Conservation (phyloP, 2,888 invertebrate genomes). For the Pristionchus japonicus region DNA sequence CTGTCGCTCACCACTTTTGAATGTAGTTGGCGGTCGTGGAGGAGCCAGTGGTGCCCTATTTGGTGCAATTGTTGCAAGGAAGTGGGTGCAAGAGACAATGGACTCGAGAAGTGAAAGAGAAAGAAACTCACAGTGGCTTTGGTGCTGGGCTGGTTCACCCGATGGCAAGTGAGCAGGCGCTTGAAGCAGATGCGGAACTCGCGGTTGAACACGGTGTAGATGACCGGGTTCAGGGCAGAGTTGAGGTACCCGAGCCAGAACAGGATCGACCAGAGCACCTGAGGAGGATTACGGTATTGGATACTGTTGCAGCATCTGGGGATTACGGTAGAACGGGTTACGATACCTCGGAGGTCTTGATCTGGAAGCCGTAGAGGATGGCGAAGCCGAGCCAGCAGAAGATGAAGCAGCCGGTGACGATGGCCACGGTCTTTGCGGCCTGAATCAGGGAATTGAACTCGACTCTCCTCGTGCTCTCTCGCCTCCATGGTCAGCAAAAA, state of each 20-base stretch:
- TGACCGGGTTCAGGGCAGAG: slow-evolving; percentile 89
- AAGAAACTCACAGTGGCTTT: slow-evolving; percentile 49
- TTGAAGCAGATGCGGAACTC: slow-evolving; percentile 74
- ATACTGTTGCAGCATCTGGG: not conserved
- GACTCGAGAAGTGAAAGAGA: not conserved
- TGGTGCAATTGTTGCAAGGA: not conserved
- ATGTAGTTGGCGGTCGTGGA: not conserved
- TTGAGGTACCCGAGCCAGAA: slow-evolving; percentile 99
- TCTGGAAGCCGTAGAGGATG: slow-evolving; percentile 79
- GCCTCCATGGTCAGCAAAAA: no score
- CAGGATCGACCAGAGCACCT: slow-evolving; percentile 82
- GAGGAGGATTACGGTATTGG: slow-evolving; percentile 74
- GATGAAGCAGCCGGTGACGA: slow-evolving; percentile 96
- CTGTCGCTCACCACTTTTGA: not conserved
- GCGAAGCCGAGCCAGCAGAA: slow-evolving; percentile 95
- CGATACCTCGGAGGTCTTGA: slow-evolving; percentile 55
- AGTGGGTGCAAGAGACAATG: no score
- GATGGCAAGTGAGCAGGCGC: slow-evolving; percentile 73
- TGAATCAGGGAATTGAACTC: not conserved
- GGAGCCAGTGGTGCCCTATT: not conserved
- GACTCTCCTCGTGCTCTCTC: no score
- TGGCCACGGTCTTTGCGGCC: slow-evolving; percentile 78
- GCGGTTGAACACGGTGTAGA: slow-evolving; percentile 76
- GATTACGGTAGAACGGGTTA: no score
- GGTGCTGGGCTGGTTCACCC: slow-evolving; percentile 64